phyloP scores from a whole-genome alignment of 2,113 vertebrate genomes.

The Struthio camelus region DNA sequence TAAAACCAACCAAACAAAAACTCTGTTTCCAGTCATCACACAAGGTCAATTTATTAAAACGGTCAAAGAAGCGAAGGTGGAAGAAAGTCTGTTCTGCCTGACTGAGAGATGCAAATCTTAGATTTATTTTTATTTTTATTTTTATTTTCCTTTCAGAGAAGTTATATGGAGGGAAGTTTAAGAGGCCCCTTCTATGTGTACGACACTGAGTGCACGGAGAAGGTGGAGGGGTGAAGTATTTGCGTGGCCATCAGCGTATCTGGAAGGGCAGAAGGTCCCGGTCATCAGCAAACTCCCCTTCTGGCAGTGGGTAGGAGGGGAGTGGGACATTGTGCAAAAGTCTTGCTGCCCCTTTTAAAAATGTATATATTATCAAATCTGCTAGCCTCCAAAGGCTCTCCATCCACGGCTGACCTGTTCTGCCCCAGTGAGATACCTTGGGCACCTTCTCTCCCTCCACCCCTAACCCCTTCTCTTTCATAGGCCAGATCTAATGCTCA shows the following conservation, averaged over 20 bases:
- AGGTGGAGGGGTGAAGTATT: neutral
- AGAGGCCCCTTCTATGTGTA: neutral
- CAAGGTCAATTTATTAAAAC: neutral
- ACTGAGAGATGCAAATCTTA: neutral
- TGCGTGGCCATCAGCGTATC: neutral
- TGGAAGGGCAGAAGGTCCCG: neutral
- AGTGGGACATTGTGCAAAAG: neutral
- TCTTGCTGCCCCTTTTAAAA: neutral
- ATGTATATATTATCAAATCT: too few species aligned
- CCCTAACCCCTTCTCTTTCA: neutral
- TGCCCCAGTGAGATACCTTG: neutral
- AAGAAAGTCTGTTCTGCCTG: neutral
- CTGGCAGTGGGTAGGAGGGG: neutral
- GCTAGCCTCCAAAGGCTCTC: fast-evolving
- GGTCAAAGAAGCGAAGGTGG: neutral
- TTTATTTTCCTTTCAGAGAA: neutral
- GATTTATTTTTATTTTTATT: neutral
- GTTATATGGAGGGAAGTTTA: neutral
- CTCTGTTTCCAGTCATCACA: neutral
- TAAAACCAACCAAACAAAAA: fast-evolving
- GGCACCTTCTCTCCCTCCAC: neutral
- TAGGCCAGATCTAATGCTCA: neutral
- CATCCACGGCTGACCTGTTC: neutral
- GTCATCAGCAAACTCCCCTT: neutral
- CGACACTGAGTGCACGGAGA: neutral